Conservation (phyloP, 2,797 vertebrate species). For the Euthynnus affinis region DNA sequence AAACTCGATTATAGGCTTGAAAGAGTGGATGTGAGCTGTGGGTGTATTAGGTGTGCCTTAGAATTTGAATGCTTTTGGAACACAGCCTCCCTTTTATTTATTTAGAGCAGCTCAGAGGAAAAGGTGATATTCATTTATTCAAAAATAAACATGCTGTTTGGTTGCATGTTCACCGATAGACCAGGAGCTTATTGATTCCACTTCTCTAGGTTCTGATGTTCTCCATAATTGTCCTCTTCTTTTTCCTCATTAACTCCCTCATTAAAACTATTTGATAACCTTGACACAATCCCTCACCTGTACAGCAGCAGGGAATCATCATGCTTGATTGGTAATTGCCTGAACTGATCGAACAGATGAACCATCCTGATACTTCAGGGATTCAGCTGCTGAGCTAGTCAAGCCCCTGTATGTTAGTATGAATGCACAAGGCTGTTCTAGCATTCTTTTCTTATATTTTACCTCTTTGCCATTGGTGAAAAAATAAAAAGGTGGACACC, state of each 20-base stretch:
- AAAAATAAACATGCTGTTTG: conserved; percentile 56
- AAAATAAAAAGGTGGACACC: conserved; percentile 23
- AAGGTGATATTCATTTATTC: conserved; percentile 55
- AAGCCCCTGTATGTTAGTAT: not conserved
- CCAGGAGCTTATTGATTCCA: conserved; percentile 40
- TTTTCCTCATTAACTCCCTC: conserved; percentile 30
- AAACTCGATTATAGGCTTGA: conserved; percentile 75
- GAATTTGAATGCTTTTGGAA: conserved; percentile 56
- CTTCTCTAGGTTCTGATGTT: conserved; percentile 5
- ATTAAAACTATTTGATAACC: conserved; percentile 44
- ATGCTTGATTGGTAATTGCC: conserved; percentile 57
- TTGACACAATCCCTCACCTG: conserved; percentile 41
- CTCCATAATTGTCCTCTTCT: conserved; percentile 17
- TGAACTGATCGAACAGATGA: conserved; percentile 41
- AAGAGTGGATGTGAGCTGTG: conserved; percentile 67
- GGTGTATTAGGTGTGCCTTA: conserved; percentile 58
- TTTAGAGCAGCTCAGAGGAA: conserved; percentile 45
- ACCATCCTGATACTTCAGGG: conserved; percentile 17
- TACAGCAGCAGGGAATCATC: conserved; percentile 41
- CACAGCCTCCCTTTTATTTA: conserved; percentile 41
- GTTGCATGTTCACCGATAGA: conserved; percentile 40
- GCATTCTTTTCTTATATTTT: conserved; percentile 7
- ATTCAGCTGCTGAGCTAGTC: conserved; percentile 29
- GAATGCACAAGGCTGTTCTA: conserved; percentile 15
- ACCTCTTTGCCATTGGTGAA: conserved; percentile 18